Conservation (phyloP, 2,888 invertebrate genomes). For the Tipula confusa region DNA sequence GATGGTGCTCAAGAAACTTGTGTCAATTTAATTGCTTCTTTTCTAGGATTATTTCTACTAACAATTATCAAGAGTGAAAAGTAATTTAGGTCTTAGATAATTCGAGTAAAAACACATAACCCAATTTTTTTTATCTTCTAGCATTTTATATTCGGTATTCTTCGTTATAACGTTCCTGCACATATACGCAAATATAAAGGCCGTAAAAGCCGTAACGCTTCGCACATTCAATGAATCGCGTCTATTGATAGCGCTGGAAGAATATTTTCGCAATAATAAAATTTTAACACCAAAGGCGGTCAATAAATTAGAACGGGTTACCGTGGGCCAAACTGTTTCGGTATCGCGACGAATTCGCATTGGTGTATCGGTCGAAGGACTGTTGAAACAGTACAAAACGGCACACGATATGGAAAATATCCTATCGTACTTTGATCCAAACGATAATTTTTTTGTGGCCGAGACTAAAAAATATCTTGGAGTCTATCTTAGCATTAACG, state of each 20-base stretch:
- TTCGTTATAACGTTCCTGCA: conserved; percentile 70
- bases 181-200: conserved; percentile 80
- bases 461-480: conserved; percentile 47
- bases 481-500: conserved; percentile 49
- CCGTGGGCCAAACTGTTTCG: conserved; percentile 55
- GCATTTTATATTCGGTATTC: conserved; percentile 71
- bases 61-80: conserved; percentile 57
- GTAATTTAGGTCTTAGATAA: conserved; percentile 45
- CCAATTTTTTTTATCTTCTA: conserved; percentile 46
- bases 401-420: conserved; percentile 47
- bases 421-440: conserved; percentile 49
- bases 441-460: conserved; percentile 49
- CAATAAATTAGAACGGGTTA: conserved; percentile 68
- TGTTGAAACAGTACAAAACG: conserved; percentile 47
- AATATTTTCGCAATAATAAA: conserved; percentile 59
- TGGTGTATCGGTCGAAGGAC: conserved; percentile 46
- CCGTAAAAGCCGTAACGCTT: conserved; percentile 75
- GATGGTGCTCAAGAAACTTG: conserved; percentile 96
- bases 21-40: conserved; percentile 83
- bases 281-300: conserved; percentile 61
- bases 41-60: conserved; percentile 72
- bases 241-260: conserved; percentile 63
- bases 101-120: conserved; percentile 33
- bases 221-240: conserved; percentile 77
- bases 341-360: conserved; percentile 47